phyloP scores from a whole-genome alignment of 37 sponge, comb jelly and placozoan species.

The Geodia barretti region DNA sequence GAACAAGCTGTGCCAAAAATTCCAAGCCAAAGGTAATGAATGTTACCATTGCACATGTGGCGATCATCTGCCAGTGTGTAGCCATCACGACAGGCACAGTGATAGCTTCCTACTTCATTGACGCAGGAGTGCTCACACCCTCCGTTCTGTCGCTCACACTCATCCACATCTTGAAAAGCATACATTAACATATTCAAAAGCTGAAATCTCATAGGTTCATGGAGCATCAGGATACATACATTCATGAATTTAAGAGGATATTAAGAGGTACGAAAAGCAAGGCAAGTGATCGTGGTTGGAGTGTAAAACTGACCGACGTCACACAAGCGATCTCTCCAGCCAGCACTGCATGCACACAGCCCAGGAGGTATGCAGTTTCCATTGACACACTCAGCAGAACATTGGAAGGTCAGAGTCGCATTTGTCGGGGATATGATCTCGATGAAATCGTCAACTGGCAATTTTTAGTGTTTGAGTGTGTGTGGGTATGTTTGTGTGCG shows the following conservation, averaged over 20 bases:
- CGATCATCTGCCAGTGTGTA: neutral
- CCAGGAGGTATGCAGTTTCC: slow-evolving; percentile 35
- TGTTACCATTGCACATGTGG: slow-evolving; percentile 3
- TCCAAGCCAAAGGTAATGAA: no score
- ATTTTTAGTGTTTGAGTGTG: no score
- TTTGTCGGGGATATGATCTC: neutral
- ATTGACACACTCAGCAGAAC: slow-evolving; percentile 12
- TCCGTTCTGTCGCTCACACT: neutral
- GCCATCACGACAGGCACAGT: slow-evolving; percentile 8
- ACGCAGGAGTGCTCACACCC: slow-evolving; percentile 16
- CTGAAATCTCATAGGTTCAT: neutral
- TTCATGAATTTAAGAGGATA: neutral
- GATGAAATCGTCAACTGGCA: no score
- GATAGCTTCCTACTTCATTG: slow-evolving; percentile 17
- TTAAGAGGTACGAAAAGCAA: neutral
- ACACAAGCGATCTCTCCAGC: slow-evolving; percentile 20
- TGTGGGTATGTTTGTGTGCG: no score
- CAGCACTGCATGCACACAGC: slow-evolving; percentile 20
- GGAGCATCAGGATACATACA: neutral
- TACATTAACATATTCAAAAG: no score
- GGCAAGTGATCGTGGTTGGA: neutral
- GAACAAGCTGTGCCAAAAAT: no score
- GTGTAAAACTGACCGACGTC: neutral
- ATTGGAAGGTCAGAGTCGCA: neutral
- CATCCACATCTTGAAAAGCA: neutral